Conservation (phyloP, 1,140 invertebrate genomes). For the Formica exsecta region DNA sequence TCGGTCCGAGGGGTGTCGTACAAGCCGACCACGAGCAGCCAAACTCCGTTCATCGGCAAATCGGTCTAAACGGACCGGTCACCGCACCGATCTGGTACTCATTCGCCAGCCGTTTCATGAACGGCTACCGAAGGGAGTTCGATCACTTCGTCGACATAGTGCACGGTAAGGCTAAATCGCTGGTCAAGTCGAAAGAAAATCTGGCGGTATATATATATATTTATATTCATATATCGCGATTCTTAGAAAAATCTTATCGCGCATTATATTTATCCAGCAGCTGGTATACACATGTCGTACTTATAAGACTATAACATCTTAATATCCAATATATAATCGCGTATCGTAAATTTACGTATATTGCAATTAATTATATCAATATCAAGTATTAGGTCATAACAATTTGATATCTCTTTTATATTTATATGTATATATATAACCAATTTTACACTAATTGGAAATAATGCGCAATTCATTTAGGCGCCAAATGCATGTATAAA, state of each 20-base stretch:
- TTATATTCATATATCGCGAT: neutral
- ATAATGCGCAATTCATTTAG: conserved; percentile 28
- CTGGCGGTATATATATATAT: conserved; percentile 82
- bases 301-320: neutral
- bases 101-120: conserved; percentile 88
- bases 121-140: conserved; percentile 88
- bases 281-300: conserved; percentile 3
- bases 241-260: conserved; percentile 40
- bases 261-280: neutral
- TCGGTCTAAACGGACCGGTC: conserved; percentile 83
- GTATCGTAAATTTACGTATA: neutral
- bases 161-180: conserved; percentile 82
- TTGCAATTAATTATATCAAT: conserved; percentile 13
- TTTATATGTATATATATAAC: too few relatives aligned
- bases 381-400: conserved; percentile 50
- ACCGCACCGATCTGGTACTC: conserved; percentile 88
- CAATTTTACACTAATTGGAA: conserved; percentile 6
- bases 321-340: conserved; percentile 16
- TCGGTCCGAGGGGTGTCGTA: conserved; percentile 88
- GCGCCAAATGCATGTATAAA: neutral
- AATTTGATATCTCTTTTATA: conserved; percentile 1
- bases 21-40: conserved; percentile 88
- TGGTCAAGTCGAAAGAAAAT: conserved; percentile 86
- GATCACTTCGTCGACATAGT: conserved; percentile 90
- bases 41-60: conserved; percentile 83